Evolutionary conservation across 1,140 invertebrate genomes (phyloP), one percentile per base, ranked within the genome.

Genomic region (Dendroctonus ponderosae): DNA sequence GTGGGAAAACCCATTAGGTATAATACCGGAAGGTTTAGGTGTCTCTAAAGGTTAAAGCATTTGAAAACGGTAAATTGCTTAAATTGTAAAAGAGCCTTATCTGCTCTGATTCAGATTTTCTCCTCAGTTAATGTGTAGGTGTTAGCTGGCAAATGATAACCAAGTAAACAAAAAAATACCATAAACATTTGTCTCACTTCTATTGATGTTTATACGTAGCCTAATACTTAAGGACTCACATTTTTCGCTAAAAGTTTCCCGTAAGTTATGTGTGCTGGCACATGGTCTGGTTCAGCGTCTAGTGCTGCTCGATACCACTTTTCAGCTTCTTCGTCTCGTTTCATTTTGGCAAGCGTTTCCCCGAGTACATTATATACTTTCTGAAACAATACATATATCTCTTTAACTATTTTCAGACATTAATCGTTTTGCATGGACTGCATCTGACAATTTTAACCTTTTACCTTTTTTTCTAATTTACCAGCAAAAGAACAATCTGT

Each of bases 191-290:
- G 26, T 3, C 3, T 26, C 1, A 26, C 26, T 26, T 26, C 26
- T 26, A 26, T 26, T 26, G 3, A 26, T 26, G 26, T 26, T 3
- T 26, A 26, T 3, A 26, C 26, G 3, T 3, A 26, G 26, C 1
- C 26, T 2, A 26, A 26, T 26, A 26, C 26, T 26, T 3, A 26
- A n/a, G n/a, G 26, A 85, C 89, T 87, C 85, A 96, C 94, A 86
- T 93, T 92, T 82, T 89, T 89, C 43, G 92, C 90, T 26, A 94
- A 82, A 56, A 96, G 87, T 80, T 94, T 94, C 46, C 93, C 94
- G 76, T 96, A 93, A 49, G 92, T 94, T 54, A 97, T 84, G 79
- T 96, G 91, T 42, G 93, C 92, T 11, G 91, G 92, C 59, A 93
- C 87, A 78, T 96, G 91, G 77, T 93, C 89, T 43, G 92, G 90